Conservation (phyloP, 2,797 vertebrate species). For the Galago senegalensis region DNA sequence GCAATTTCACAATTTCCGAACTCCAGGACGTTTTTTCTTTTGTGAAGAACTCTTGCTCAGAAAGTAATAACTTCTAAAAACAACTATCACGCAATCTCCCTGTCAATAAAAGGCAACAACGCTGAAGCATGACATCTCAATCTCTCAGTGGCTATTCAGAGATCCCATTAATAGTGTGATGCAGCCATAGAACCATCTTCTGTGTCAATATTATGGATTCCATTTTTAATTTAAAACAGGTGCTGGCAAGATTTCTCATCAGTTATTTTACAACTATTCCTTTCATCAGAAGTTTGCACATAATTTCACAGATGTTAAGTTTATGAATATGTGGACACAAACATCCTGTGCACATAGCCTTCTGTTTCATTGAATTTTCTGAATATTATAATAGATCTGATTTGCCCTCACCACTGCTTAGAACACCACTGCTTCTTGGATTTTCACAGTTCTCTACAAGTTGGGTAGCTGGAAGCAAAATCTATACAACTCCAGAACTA, state of each 20-base stretch:
- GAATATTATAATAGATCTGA: constrained; percentile 21
- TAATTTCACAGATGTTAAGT: neutral
- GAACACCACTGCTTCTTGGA: neutral
- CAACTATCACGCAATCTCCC: constrained; percentile 41
- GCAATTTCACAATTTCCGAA: constrained; percentile 75
- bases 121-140: constrained; percentile 73
- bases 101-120: constrained; percentile 73
- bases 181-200: constrained; percentile 17
- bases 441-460: neutral
- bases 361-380: constrained; percentile 42
- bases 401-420: neutral
- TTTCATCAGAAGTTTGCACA: neutral
- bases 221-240: constrained; percentile 54
- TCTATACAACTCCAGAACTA: neutral
- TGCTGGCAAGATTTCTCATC: neutral
- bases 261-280: constrained; percentile 25
- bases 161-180: constrained; percentile 69
- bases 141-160: neutral
- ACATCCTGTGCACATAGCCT: neutral
- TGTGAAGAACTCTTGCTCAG: constrained; percentile 47
- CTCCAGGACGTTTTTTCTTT: neutral
- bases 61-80: constrained; percentile 76
- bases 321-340: constrained; percentile 6
- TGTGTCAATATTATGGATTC: neutral
- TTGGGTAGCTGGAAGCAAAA: neutral